Percentiles rank a stretch among this genome's conserved stretches.
These are phyloP conservation scores for Saccopteryx bilineata DNA, from an alignment of 2,113 vertebrate species.

Conservation along the genomic window DNA sequence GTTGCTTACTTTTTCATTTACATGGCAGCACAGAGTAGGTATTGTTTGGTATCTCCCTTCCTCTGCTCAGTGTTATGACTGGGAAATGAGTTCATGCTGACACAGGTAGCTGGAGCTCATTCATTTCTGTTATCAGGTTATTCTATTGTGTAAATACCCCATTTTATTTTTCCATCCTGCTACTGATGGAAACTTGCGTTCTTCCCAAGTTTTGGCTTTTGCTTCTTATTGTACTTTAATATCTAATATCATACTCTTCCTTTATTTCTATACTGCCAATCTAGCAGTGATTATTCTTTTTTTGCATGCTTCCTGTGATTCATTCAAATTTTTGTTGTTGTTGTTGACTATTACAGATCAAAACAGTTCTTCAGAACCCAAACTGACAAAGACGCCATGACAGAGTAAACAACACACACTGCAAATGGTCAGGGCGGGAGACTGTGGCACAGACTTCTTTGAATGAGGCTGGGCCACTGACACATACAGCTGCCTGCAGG, in stretches of 20 bases:
- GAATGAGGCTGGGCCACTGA: background rate
- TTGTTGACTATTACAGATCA: slow-evolving; percentile 4
- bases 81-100: slow-evolving; percentile 53
- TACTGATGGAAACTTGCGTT: background rate
- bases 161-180: background rate
- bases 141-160: background rate
- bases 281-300: background rate
- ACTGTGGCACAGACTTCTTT: background rate
- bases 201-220: background rate
- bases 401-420: background rate
- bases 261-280: background rate
- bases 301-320: background rate
- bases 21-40: background rate
- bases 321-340: background rate
- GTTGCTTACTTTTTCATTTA: slow-evolving; percentile 23
- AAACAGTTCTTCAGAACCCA: slow-evolving; percentile 40
- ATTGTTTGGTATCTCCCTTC: slow-evolving; percentile 33
- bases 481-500: fast-evolving
- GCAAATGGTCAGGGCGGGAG: background rate
- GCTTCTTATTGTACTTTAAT: background rate
- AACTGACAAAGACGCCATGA: background rate
- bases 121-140: background rate
- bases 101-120: background rate
- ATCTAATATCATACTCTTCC: background rate
- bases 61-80: slow-evolving; percentile 4